These are phyloP conservation scores for Agelaius tricolor DNA, from an alignment of 2,113 vertebrate species.

Conservation along the genomic window DNA sequence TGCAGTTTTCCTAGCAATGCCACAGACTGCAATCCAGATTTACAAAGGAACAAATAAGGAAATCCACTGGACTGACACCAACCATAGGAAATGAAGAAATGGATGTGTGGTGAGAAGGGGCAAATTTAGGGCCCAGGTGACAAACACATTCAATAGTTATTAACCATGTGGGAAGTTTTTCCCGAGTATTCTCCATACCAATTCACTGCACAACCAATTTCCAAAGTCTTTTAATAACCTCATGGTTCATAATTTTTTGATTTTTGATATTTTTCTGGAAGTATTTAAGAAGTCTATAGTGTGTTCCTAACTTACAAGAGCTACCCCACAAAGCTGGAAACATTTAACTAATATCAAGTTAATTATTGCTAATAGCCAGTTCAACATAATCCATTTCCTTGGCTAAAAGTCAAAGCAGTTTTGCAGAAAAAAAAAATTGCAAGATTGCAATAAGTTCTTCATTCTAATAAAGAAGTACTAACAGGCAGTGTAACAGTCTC, in stretches of 20 bases:
- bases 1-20: not conserved
- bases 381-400: not conserved
- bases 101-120: not conserved
- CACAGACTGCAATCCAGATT: not conserved
- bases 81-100: not conserved
- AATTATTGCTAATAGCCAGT: not conserved
- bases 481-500: not conserved
- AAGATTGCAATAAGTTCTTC: not conserved
- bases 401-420: not conserved
- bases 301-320: not conserved
- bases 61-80: not conserved
- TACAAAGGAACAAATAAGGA: not conserved
- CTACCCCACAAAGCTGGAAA: not conserved
- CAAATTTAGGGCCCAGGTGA: not conserved
- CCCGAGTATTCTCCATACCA: not conserved
- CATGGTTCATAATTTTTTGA: not conserved
- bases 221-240: not conserved
- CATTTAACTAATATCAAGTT: not conserved
- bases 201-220: not conserved
- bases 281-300: not conserved
- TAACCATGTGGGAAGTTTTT: not conserved
- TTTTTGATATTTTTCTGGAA: not conserved
- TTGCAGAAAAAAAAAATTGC: not conserved
- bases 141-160: not conserved
- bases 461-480: not conserved